Evolutionary conservation across 2,797 vertebrate species (phyloP).

Genomic region (Semotilus atromaculatus): DNA sequence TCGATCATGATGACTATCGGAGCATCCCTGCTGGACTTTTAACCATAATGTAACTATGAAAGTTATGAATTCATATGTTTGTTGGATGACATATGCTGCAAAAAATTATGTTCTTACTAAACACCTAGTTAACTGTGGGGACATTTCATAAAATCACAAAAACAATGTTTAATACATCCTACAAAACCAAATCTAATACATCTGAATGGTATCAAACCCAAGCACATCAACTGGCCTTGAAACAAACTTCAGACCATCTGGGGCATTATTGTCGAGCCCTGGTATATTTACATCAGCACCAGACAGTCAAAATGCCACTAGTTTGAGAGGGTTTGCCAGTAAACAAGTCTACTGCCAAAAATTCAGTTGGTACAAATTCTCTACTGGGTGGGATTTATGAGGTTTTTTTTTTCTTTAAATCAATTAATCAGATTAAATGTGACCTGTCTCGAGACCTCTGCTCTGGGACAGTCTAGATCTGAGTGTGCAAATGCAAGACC

Average conservation of each 20-base stretch:
- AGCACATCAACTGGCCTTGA: not conserved
- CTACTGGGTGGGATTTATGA: conserved; percentile 68
- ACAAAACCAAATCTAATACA: not conserved
- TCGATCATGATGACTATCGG: too few species aligned
- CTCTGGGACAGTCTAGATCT: conserved; percentile 48
- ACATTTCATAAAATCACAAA: not conserved
- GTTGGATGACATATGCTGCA: not conserved
- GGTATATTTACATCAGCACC: not conserved
- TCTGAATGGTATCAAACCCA: not conserved
- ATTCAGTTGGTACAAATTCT: conserved; percentile 62
- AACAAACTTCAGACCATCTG: not conserved
- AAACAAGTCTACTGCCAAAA: conserved; percentile 32
- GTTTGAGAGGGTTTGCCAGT: not conserved
- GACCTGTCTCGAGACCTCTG: conserved; percentile 65
- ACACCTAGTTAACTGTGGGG: not conserved
- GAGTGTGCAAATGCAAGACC: not conserved
- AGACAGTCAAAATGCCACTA: not conserved
- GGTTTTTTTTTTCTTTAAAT: conserved; percentile 66
- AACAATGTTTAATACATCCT: not conserved
- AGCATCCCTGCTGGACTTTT: not conserved
- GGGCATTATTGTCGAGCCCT: not conserved
- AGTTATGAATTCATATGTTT: not conserved
- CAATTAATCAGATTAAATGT: conserved; percentile 78
- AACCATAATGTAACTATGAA: not conserved
- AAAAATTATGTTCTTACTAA: not conserved